Conservation (phyloP, 2,888 invertebrate species). For the Rambutsinella grinnellia region DNA sequence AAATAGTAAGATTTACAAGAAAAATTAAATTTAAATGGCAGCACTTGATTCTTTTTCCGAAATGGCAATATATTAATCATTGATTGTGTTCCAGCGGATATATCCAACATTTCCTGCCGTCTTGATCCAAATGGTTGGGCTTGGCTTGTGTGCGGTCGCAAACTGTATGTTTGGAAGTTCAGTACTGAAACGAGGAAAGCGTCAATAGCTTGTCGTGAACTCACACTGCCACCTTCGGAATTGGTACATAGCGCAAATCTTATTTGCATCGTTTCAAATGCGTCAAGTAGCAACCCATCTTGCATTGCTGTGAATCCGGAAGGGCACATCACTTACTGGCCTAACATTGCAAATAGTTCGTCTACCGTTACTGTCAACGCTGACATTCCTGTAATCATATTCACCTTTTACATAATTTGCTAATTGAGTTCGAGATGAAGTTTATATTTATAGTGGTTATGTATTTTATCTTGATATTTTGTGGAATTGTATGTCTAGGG, state of each 20-base stretch:
- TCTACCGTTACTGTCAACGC: conserved; percentile 86
- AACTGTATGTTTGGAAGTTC: conserved; percentile 84
- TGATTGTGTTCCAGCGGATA: conserved; percentile 31
- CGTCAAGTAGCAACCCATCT: conserved; percentile 78
- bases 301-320: conserved; percentile 95
- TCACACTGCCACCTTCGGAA: conserved; percentile 91
- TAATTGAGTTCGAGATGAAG: no score
- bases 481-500: conserved; percentile 74
- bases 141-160: conserved; percentile 88
- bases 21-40: conserved; percentile 2
- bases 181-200: conserved; percentile 64
- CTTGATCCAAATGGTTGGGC: conserved; percentile 82
- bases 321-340: conserved; percentile 93
- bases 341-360: conserved; percentile 88
- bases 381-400: conserved; percentile 78
- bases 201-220: conserved; percentile 77
- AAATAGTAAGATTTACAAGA: conserved; percentile 15
- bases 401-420: no score
- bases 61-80: neutral
- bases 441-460: no score
- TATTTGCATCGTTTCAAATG: conserved; percentile 77
- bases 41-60: neutral
- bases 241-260: conserved; percentile 90
- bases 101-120: conserved; percentile 73
- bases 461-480: neutral